Conservation (phyloP, 1,140 invertebrate genomes). For the Drosophila micromelanica region DNA sequence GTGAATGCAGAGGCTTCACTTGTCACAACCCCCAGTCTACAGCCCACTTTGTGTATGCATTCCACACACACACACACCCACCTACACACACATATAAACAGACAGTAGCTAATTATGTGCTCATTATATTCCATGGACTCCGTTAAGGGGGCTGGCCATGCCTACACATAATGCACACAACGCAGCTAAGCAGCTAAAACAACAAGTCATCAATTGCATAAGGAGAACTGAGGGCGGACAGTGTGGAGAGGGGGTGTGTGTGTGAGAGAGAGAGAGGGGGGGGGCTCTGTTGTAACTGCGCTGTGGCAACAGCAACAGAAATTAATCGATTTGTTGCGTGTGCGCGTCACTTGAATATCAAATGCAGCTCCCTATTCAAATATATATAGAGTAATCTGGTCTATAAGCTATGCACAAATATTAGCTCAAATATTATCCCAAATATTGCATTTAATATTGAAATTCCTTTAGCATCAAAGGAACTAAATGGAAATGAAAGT, state of each 20-base stretch:
- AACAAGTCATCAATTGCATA: neutral
- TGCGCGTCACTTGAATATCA: too few species aligned
- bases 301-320: too few species aligned
- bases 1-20: neutral
- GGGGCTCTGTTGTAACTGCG: neutral
- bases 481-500: too few species aligned
- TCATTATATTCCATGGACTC: slow-evolving; percentile 25
- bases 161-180: slow-evolving; percentile 5
- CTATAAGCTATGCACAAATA: too few species aligned
- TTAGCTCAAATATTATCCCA: too few species aligned
- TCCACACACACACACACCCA: slow-evolving; percentile 5
- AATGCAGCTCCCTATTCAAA: too few species aligned
- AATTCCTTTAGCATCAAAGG: too few species aligned
- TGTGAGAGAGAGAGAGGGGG: too few species aligned
- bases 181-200: slow-evolving; percentile 7
- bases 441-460: too few species aligned
- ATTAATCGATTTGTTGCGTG: too few species aligned
- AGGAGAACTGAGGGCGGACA: neutral
- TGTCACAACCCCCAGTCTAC: neutral
- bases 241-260: neutral
- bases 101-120: slow-evolving; percentile 41
- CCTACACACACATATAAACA: neutral
- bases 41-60: neutral
- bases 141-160: neutral
- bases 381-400: too few species aligned